Base-by-base conservation (phyloP, 2,888 invertebrate species). In the Eupithecia inturbata region DNA sequence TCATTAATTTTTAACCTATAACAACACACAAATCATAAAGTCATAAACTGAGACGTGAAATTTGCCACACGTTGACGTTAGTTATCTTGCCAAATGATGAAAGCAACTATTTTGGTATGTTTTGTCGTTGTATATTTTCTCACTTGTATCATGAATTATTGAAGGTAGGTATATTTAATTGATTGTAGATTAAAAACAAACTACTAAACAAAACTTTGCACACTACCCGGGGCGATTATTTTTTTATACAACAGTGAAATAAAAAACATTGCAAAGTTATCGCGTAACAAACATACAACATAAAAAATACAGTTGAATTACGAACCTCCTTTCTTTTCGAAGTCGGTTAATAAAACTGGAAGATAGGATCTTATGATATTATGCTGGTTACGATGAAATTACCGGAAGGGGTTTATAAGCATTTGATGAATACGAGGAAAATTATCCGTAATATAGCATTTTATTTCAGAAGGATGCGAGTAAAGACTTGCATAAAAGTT, bases 11-110 rank as follows among this genome's bases (percentile, higher is more conserved):
- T 3, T 57, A 26, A 57, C 26, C 57, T 19, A 31, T 31, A 22
- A 63, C 19, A 12, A 64, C 19, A 22, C 64, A 33, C 9, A 63
- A 9, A 63, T 19, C 31, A 64, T 19, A 62, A 62, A 63, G 19
- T 63, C 31, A 63, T 33, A 64, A 64, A 64, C 64, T 3, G n/a
- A 33, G n/a, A n/a, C 12, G n/a, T 36, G 64, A 64, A 36, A 64
- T 64, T 33, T 36, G 36, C 31, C 60, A 31, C 19, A 26, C 57
- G 22, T 9, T 62, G 62, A 31, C 62, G 28, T 28, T 28, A 19
- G 31, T 64, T n/a, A 33, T n/a, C 12, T 64, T 64, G 64, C n/a
- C 64, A 64, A 36, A 64, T 64, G n/a, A 64, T 64, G 64, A 33
- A 62, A 62, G 31, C 31, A 19, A 31, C 62, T 62, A 62, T 62